phyloP scores from a whole-genome alignment of 2,113 vertebrate species.

The Elephas maximus region DNA sequence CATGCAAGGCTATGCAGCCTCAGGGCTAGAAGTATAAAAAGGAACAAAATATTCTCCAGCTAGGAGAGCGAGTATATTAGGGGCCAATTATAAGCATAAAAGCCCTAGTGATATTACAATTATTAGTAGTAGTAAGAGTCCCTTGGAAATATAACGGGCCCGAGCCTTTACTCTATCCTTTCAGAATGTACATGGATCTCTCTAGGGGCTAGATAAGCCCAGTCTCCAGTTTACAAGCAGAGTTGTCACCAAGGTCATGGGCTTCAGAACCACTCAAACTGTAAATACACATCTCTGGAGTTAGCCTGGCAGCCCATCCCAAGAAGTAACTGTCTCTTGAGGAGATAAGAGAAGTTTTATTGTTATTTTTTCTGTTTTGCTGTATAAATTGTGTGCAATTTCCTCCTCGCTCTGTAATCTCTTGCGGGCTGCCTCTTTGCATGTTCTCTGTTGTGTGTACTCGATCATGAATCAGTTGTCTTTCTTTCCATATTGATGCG shows the following conservation, averaged over 20 bases:
- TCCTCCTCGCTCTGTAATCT: background rate
- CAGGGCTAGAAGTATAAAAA: background rate
- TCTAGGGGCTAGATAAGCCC: background rate
- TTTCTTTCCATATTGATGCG: background rate
- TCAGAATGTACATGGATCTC: background rate
- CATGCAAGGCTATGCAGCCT: background rate
- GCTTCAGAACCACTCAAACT: background rate
- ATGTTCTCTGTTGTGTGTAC: background rate
- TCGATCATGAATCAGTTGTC: background rate
- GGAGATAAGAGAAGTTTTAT: background rate
- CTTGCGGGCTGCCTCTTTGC: background rate
- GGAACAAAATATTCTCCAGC: background rate
- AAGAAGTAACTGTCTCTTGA: background rate
- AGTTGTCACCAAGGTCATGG: background rate
- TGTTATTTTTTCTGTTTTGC: slow-evolving; percentile 1
- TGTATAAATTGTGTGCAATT: background rate
- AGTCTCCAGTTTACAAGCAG: background rate
- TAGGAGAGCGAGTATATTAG: background rate
- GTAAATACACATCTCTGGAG: background rate
- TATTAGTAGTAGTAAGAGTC: background rate
- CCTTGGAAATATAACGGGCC: background rate
- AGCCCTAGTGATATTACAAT: background rate
- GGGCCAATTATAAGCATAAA: background rate
- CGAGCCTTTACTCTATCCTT: slow-evolving; percentile 7
- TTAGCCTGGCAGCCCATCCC: background rate